Conservation (phyloP, 2,113 vertebrate genomes). For the Bagarius yarrelli region DNA sequence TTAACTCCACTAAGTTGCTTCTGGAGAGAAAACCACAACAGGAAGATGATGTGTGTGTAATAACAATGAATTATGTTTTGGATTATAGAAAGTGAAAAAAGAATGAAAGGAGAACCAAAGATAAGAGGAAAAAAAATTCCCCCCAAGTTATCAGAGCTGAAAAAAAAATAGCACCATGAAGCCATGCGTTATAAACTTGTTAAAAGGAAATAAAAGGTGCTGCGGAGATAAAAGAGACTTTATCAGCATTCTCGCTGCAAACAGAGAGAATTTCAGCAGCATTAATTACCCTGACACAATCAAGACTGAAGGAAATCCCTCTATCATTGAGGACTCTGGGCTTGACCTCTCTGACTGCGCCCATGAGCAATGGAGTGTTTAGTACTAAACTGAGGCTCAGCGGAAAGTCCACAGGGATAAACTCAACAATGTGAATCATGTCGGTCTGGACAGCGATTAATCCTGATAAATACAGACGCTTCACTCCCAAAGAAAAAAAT, state of each 20-base stretch:
- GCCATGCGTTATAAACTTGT: slow-evolving; percentile 64
- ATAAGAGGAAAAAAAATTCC: slow-evolving; percentile 29
- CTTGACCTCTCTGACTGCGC: slow-evolving; percentile 40
- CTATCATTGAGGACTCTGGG: slow-evolving; percentile 27
- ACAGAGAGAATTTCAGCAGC: slow-evolving; percentile 68
- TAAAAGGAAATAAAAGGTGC: slow-evolving; percentile 68
- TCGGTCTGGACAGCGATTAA: background rate
- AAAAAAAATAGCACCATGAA: slow-evolving; percentile 50
- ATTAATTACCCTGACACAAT: slow-evolving; percentile 69
- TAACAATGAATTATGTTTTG: slow-evolving; percentile 70
- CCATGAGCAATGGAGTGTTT: slow-evolving; percentile 59
- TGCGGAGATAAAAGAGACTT: slow-evolving; percentile 64
- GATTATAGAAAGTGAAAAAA: slow-evolving; percentile 59
- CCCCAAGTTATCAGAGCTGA: slow-evolving; percentile 61
- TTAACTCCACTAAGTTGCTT: slow-evolving; percentile 18
- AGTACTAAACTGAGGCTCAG: slow-evolving; percentile 9
- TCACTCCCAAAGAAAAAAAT: background rate
- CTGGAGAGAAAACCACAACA: slow-evolving; percentile 29
- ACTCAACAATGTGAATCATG: too few species aligned
- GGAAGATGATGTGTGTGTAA: slow-evolving; percentile 62
- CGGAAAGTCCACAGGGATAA: background rate
- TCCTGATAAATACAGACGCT: background rate
- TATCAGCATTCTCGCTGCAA: slow-evolving; percentile 59
- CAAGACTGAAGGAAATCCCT: slow-evolving; percentile 58
- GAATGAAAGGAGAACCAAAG: slow-evolving; percentile 36